These are phyloP conservation scores for Chironomus tentans DNA, from an alignment of 2,888 invertebrate species.

Conservation along the genomic window DNA sequence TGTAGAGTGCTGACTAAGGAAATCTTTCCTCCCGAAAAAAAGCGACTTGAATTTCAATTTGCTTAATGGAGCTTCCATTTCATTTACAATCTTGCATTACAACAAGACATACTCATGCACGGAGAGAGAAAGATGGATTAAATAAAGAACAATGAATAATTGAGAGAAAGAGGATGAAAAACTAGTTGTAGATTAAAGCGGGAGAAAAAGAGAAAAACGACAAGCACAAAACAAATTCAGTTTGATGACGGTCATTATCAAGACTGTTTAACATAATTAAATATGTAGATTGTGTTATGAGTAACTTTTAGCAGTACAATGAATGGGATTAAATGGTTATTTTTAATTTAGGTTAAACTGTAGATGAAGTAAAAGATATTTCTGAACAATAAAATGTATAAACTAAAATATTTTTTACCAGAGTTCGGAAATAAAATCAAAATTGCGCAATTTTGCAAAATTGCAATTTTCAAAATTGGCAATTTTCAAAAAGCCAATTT, in stretches of 20 bases:
- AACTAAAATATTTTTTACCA: no score
- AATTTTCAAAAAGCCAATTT: no score
- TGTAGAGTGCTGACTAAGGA: no score
- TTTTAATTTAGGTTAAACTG: constrained; percentile 5
- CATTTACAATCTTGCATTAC: neutral
- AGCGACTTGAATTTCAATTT: constrained; percentile 10
- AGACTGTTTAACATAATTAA: constrained; percentile 25
- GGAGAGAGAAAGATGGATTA: neutral
- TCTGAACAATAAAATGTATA: no score
- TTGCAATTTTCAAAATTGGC: no score
- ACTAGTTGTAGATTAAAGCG: neutral
- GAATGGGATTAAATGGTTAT: constrained; percentile 1
- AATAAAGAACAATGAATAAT: neutral
- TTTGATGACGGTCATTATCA: constrained; percentile 26
- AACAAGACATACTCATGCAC: neutral
- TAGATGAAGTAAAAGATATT: neutral
- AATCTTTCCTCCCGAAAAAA: no score
- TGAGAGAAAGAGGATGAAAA: neutral
- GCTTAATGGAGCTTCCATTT: constrained; percentile 13
- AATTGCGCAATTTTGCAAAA: no score
- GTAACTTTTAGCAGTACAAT: neutral
- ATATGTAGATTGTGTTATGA: constrained; percentile 15
- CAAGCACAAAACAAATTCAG: constrained; percentile 19
- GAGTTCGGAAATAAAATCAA: no score
- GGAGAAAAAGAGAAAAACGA: neutral